Conservation (phyloP, 2,113 vertebrate species). For the Empidonax alnorum region DNA sequence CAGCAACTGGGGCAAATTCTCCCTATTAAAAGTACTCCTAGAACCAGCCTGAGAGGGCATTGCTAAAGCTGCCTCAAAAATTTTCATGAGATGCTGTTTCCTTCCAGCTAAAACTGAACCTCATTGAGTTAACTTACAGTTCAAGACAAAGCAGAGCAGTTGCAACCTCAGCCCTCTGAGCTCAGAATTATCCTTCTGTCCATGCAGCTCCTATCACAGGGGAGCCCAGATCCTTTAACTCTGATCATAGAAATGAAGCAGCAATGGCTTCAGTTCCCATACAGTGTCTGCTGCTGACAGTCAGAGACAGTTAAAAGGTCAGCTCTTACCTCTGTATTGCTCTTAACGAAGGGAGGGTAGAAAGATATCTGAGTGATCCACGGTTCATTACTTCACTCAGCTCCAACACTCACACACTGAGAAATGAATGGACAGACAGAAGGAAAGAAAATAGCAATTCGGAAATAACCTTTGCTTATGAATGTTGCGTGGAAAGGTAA, state of each 20-base stretch:
- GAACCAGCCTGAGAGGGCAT: neutral
- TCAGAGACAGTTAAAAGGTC: neutral
- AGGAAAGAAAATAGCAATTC: neutral
- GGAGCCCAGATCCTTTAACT: neutral
- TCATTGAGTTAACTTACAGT: neutral
- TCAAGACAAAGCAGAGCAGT: neutral
- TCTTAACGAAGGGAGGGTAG: neutral
- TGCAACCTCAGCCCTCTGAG: neutral
- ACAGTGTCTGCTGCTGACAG: neutral
- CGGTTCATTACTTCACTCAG: neutral
- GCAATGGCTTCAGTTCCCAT: neutral
- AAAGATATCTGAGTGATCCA: neutral
- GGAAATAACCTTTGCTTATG: neutral
- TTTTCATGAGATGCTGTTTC: neutral
- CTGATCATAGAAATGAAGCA: fast-evolving
- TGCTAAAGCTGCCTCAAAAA: neutral
- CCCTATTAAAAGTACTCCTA: neutral
- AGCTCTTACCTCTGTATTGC: neutral
- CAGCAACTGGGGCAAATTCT: neutral
- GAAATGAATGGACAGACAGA: neutral
- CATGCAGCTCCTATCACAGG: neutral
- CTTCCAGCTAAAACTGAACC: neutral
- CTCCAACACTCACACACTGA: neutral
- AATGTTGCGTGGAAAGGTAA: neutral
- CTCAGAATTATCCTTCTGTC: neutral